Conservation (phyloP, 2,888 invertebrate genomes). For the Agrotis clavis region DNA sequence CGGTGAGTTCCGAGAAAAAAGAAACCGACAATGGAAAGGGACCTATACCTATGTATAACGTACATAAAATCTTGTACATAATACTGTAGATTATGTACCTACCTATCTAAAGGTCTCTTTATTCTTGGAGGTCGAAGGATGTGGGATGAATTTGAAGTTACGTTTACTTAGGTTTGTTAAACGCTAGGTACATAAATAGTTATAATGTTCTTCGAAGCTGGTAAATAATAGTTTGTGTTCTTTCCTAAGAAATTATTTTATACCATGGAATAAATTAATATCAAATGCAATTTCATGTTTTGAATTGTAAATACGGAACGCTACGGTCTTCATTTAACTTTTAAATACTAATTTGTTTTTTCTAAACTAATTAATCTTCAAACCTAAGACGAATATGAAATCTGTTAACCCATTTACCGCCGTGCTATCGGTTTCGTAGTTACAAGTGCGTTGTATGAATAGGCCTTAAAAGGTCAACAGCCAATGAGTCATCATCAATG, state of each 20-base stretch:
- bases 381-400: constrained; percentile 45
- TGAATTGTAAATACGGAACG: neutral
- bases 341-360: neutral
- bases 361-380: constrained; percentile 16
- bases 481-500: constrained; percentile 77
- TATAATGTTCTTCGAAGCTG: neutral
- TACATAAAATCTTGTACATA: constrained; percentile 8
- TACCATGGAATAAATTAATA: neutral
- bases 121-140: neutral
- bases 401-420: constrained; percentile 62
- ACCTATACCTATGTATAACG: constrained; percentile 5
- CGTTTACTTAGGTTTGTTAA: neutral
- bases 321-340: neutral
- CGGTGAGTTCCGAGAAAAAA: constrained; percentile 59
- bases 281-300: neutral
- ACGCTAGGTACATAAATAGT: neutral
- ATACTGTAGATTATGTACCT: constrained; percentile 4
- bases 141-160: constrained; percentile 1
- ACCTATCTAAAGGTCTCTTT: constrained; percentile 5
- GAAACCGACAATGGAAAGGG: constrained; percentile 38
- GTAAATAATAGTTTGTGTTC: neutral
- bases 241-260: neutral
- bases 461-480: constrained; percentile 77
- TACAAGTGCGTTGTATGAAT: constrained; percentile 60
- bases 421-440: constrained; percentile 51